Base-by-base conservation (phyloP, 64 coral and sea anemone species). In the Trachythela sp. region DNA sequence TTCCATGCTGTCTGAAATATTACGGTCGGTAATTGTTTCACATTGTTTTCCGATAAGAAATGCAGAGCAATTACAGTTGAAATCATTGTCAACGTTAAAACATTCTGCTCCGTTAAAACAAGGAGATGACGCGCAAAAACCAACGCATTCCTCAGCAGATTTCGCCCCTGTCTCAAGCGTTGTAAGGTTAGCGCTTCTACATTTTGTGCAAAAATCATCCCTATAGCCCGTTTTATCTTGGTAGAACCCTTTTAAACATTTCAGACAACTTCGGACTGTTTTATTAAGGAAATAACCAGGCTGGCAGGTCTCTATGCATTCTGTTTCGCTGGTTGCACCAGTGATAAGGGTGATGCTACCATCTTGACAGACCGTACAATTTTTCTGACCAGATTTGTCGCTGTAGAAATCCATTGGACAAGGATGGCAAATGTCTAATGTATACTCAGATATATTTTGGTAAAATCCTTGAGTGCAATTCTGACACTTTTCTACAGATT, bases 51-150 rank as follows among this genome's bases (percentile, higher is more conserved):
- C 91, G 13, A 36, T 72, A 17, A 92, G 83, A 48, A 37, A 31
- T 32, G 48, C 38, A n/a, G 87, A 22, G 52, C 91, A 92, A 54
- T 43, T 36, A 54, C 91, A 92, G 18, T 27, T 77, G 40, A 89
- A 92, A 18, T 52, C 87, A 24, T 41, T 42, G 36, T 89, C 36
- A 88, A 85, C 45, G 77, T 92, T 89, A 8, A 26, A 30, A 43
- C 91, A 92, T 83, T 43, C 58, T 36, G 49, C 91, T 20, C 91
- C 91, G 50, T 92, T 88, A 70, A 88, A 30, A 77, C 91, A 92
- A 32, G 86, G 91, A 36, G 54, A 89, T 0, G 29, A 80, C 8
- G 37, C 14, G 8, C 75, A 80, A 30, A 29, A 80, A 13, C 75
- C 75, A 30, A 80, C 75, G 30, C 75, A 80, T 37, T 80, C 20